Base-by-base conservation (phyloP, 2,888 invertebrate genomes). In the Dione vanillae region DNA sequence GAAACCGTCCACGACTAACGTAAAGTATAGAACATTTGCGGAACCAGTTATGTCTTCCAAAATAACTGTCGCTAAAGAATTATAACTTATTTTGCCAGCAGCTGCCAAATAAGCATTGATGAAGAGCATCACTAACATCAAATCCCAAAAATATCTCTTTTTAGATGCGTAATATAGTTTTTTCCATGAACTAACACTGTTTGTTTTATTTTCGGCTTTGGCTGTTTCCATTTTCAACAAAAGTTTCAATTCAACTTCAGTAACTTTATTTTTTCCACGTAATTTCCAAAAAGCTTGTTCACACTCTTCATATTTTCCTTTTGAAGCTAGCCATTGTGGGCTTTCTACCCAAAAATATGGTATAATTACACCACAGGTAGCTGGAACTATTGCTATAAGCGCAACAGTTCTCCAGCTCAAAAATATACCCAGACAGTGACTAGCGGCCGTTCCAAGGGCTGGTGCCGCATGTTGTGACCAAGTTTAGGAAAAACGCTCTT, bases 381-480 rank as follows among this genome's bases (percentile, higher is more conserved):
- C 61, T 0, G 80, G 79, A 14, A 78, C 71, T 0, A 79, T 58
- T 5, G 77, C 80, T 7, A 81, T 41, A 2, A 80, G 61, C 0
- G 78, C 78, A 0, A 78, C 78, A 3, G 64, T 73, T 65, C 79
- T 72, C 81, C 82, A 82, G 37, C 78, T 73, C 16, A 79, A 65
- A 0, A 75, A 37, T 9, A 77, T 75, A 8, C 78, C 74, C 0
- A 80, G 43, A 14, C 78, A 56, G 62, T 80, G 78, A 1, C 76
- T 78, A 5, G 77, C 19, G 3, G 74, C 66, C 0, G 71, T 73
- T 0, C 79, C 81, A 0, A 75, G 2, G 0, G 73, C 69, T 12
- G 77, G 72, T 11, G 77, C 76, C 0, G 76, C 69, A 64, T n/a
- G 76, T 71, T 0, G 76, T 68, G 0, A 77, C 65, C 10, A 75